A percentile compares a stretch with the other conserved stretches of the same genome.
phyloP scores from a whole-genome alignment of 1,140 invertebrate genomes.

The Nebria ingens region DNA sequence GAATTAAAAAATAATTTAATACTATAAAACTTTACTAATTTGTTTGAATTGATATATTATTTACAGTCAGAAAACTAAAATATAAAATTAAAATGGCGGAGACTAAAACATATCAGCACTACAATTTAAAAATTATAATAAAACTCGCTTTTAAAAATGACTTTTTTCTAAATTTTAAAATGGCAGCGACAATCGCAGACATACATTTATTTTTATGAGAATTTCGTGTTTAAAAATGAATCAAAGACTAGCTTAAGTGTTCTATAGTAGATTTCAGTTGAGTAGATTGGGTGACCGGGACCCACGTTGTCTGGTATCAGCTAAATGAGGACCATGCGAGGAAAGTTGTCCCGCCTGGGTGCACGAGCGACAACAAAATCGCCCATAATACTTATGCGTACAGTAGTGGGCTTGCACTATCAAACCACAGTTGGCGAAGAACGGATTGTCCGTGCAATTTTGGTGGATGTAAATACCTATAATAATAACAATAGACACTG shows the following conservation, averaged over 20 bases:
- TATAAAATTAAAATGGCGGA: neutral
- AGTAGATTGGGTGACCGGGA: neutral
- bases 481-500: conserved; percentile 22
- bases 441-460: conserved; percentile 76
- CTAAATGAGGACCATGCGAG: neutral
- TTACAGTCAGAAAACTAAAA: neutral
- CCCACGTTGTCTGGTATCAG: neutral
- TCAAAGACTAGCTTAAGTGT: neutral
- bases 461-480: conserved; percentile 62
- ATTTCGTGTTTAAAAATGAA: neutral
- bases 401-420: conserved; percentile 78
- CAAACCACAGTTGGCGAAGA: conserved; percentile 77
- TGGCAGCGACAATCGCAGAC: neutral
- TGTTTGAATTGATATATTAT: neutral
- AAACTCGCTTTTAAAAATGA: neutral
- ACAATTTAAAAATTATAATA: neutral
- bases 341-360: conserved; percentile 67
- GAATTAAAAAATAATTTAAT: neutral
- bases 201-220: neutral
- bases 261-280: neutral
- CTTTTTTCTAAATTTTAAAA: neutral
- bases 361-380: conserved; percentile 87
- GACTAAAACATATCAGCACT: neutral
- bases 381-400: conserved; percentile 76
- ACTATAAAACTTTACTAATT: neutral